Percentiles rank a stretch among this genome's conserved stretches.
Conservation (phyloP, 2,888 invertebrate genomes). For the Drosophila antonietae region DNA sequence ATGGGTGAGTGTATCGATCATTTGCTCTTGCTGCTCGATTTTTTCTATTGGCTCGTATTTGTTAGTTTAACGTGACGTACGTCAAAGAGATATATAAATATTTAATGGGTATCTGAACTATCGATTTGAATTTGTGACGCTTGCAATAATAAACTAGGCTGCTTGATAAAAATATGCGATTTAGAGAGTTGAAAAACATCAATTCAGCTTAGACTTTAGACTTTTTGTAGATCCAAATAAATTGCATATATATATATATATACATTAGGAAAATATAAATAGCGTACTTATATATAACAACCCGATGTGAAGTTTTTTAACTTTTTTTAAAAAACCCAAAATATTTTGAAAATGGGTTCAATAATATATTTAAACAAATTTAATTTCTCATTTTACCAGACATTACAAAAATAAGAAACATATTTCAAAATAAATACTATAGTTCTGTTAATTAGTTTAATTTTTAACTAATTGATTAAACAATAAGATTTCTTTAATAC, state of each 20-base stretch:
- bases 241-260: too few relatives aligned
- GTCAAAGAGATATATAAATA: slow-evolving; percentile 13
- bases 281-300: too few relatives aligned
- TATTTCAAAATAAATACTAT: neutral
- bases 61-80: slow-evolving; percentile 60
- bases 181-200: neutral
- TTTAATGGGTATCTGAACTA: neutral
- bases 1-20: slow-evolving; percentile 29
- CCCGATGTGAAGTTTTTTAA: too few relatives aligned
- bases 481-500: neutral
- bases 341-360: neutral
- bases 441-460: neutral
- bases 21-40: slow-evolving; percentile 27
- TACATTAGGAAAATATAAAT: too few relatives aligned
- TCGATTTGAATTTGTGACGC: neutral
- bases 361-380: neutral
- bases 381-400: neutral
- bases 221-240: too few relatives aligned
- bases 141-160: neutral
- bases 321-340: too few relatives aligned
- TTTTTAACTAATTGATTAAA: neutral
- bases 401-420: too few relatives aligned
- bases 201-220: neutral
- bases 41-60: slow-evolving; percentile 52
- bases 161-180: neutral